phyloP scores from a whole-genome alignment of 1,140 invertebrate species.

The Luehdorfia chinensis region DNA sequence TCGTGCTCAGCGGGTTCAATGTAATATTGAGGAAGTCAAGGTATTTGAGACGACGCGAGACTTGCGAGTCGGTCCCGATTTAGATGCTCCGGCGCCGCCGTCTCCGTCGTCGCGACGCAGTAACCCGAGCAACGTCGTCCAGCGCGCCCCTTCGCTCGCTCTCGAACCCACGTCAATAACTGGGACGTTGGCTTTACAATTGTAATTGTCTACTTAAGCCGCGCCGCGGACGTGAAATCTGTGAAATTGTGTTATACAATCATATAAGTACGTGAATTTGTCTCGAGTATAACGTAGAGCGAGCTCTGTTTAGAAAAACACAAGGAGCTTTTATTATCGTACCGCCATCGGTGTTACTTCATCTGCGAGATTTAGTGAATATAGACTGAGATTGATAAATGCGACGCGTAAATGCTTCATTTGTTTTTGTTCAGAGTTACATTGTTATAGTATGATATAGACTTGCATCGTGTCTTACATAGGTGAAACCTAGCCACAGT shows the following conservation, averaged over 20 bases:
- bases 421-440: slow-evolving; percentile 1
- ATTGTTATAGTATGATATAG: too few relatives aligned
- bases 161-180: slow-evolving; percentile 38
- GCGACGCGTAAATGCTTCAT: slow-evolving; percentile 4
- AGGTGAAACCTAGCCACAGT: too few relatives aligned
- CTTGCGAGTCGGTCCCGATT: slow-evolving; percentile 71
- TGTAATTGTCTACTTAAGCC: slow-evolving; percentile 34
- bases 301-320: too few relatives aligned
- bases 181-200: slow-evolving; percentile 38
- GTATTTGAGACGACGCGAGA: slow-evolving; percentile 74
- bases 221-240: slow-evolving; percentile 24
- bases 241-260: slow-evolving; percentile 15
- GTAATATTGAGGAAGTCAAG: slow-evolving; percentile 77
- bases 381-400: slow-evolving; percentile 5
- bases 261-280: neutral
- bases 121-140: slow-evolving; percentile 64
- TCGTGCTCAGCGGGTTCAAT: slow-evolving; percentile 69
- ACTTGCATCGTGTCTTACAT: too few relatives aligned
- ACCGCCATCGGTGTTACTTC: neutral
- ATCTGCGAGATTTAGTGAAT: slow-evolving; percentile 4
- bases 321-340: slow-evolving; percentile 4
- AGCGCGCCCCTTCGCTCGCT: slow-evolving; percentile 58
- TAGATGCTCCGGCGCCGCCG: slow-evolving; percentile 71
- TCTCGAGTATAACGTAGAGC: neutral
- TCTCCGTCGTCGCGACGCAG: slow-evolving; percentile 62